Percentiles rank a stretch among this genome's conserved stretches.
Conservation (phyloP, 2,888 invertebrate genomes). For the Spodoptera picta region DNA sequence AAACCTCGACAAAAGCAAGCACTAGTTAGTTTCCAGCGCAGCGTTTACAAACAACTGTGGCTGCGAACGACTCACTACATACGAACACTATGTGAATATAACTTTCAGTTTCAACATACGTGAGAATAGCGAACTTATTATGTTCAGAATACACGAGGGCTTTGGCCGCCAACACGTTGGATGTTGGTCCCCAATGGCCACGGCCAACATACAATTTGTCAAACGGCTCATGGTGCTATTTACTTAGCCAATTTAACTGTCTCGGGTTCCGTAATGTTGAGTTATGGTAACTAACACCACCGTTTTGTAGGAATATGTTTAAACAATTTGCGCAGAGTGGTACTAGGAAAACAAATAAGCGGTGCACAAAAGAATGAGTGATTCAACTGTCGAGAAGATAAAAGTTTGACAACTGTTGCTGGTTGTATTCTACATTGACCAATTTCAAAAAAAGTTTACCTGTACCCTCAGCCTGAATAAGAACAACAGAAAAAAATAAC, state of each 20-base stretch:
- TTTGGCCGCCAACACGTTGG: conserved; percentile 20
- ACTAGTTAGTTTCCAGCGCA: conserved; percentile 73
- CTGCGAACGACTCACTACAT: conserved; percentile 77
- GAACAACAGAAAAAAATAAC: too few relatives aligned
- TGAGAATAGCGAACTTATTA: conserved; percentile 42
- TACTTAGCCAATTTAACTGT: conserved; percentile 36
- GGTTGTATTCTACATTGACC: too few relatives aligned
- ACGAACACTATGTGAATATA: conserved; percentile 67
- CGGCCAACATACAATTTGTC: conserved; percentile 34
- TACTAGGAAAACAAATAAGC: too few relatives aligned
- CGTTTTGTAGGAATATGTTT: conserved; percentile 9
- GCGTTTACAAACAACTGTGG: conserved; percentile 80
- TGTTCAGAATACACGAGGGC: conserved; percentile 37
- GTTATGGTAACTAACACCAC: conserved; percentile 19
- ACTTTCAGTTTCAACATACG: conserved; percentile 67
- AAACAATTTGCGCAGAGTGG: not conserved
- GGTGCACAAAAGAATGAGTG: too few relatives aligned
- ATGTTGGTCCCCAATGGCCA: conserved; percentile 21
- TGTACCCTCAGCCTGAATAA: too few relatives aligned
- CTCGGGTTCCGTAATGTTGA: conserved; percentile 33
- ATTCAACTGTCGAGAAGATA: too few relatives aligned
- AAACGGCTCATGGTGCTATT: conserved; percentile 33
- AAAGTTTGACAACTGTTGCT: too few relatives aligned
- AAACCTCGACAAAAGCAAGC: conserved; percentile 61
- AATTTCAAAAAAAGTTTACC: too few relatives aligned